Conservation (phyloP, 2,888 invertebrate genomes). For the Odontocolon sp. region DNA sequence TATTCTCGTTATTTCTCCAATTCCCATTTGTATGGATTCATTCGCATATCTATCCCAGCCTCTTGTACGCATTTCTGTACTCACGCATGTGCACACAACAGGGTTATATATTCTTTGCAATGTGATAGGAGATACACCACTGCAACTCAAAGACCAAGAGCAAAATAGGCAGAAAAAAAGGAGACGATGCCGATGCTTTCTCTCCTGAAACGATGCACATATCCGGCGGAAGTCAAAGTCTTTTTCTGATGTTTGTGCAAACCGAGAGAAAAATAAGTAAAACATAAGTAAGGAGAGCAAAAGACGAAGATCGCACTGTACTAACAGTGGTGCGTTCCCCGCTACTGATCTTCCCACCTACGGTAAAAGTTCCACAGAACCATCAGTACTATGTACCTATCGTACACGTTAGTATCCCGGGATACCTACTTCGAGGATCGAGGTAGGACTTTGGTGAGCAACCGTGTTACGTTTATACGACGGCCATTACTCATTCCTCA, state of each 20-base stretch:
- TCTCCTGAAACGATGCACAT: constrained; percentile 63
- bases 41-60: not conserved
- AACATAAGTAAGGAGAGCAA: not conserved
- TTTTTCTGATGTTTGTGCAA: constrained; percentile 54
- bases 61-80: no score
- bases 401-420: not conserved
- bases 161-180: not conserved
- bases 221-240: constrained; percentile 66
- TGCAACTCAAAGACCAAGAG: not conserved
- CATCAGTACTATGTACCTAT: constrained; percentile 31
- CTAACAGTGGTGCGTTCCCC: constrained; percentile 28
- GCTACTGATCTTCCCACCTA: constrained; percentile 17
- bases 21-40: not conserved
- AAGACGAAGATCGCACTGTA: constrained; percentile 24
- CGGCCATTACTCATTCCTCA: constrained; percentile 64
- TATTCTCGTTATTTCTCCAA: no score
- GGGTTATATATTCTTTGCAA: no score
- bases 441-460: constrained; percentile 51
- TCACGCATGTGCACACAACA: no score
- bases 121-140: no score
- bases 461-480: constrained; percentile 64
- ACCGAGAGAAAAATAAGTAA: not conserved
- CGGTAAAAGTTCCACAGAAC: constrained; percentile 42
- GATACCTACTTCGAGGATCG: constrained; percentile 29
- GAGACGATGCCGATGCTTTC: constrained; percentile 53